Evolutionary conservation across 2,797 vertebrate species (phyloP).

Genomic region (Calcarius lapponicus): DNA sequence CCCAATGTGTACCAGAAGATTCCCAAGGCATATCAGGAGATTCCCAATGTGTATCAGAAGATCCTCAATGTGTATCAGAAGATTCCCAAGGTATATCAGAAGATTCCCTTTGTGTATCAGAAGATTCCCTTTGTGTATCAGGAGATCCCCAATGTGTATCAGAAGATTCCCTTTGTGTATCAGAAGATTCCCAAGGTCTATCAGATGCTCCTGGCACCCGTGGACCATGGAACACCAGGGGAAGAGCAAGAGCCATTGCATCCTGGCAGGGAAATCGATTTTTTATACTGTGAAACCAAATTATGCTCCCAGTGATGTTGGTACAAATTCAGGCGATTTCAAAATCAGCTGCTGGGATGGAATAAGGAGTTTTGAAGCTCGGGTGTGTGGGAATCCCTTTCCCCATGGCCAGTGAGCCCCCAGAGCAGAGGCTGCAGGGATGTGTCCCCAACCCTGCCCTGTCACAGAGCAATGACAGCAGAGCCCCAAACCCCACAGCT

Average conservation of each 20-base stretch:
- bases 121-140: neutral
- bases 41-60: neutral
- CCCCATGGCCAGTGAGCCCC: neutral
- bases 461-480: conserved; percentile 63
- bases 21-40: too few species aligned
- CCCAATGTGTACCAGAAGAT: neutral
- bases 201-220: neutral
- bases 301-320: neutral
- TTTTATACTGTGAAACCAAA: neutral
- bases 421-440: neutral
- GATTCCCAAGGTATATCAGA: neutral
- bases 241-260: neutral
- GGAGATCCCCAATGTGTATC: too few species aligned
- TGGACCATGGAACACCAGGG: neutral
- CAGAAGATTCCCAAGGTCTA: too few species aligned
- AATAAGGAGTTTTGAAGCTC: neutral
- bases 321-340: neutral
- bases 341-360: neutral
- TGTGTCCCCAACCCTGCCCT: fast-evolving
- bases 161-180: too few species aligned
- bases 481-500: conserved; percentile 15
- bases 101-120: too few species aligned
- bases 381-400: neutral
- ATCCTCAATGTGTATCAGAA: neutral
- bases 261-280: neutral